phyloP scores from a whole-genome alignment of 2,797 vertebrate species.

The Holocentrus rufus region DNA sequence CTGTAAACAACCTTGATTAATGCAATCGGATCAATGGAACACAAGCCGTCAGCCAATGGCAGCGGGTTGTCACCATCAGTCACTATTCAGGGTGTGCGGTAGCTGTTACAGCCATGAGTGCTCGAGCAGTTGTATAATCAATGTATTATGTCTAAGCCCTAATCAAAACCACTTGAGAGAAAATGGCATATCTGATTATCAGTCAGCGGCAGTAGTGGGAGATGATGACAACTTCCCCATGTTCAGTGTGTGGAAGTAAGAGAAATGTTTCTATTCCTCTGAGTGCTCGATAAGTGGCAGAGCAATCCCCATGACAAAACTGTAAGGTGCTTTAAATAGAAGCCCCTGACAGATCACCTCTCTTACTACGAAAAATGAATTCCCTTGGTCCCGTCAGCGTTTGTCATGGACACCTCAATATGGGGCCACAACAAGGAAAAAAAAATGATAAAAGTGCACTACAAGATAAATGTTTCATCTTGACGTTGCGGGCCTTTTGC shows the following conservation, averaged over 20 bases:
- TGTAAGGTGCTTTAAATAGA: too few species aligned
- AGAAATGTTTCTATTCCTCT: slow-evolving; percentile 14
- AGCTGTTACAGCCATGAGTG: slow-evolving; percentile 12
- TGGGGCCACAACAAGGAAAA: background rate
- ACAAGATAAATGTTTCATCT: background rate
- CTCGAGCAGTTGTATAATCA: slow-evolving; percentile 48
- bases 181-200: slow-evolving; percentile 38
- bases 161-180: slow-evolving; percentile 59
- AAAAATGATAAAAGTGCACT: background rate
- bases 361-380: background rate
- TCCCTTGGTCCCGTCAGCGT: background rate
- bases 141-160: slow-evolving; percentile 39
- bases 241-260: background rate
- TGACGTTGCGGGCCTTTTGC: background rate
- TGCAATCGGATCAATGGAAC: slow-evolving; percentile 71
- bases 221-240: slow-evolving; percentile 34
- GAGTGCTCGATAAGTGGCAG: background rate
- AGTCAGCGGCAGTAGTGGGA: slow-evolving; percentile 11
- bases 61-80: slow-evolving; percentile 60
- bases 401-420: background rate
- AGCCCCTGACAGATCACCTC: too few species aligned
- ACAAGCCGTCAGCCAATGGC: slow-evolving; percentile 55
- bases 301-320: background rate
- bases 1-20: slow-evolving; percentile 74
- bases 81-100: slow-evolving; percentile 46